phyloP scores from a whole-genome alignment of 2,888 invertebrate species.

The Liodrosophila aerea region DNA sequence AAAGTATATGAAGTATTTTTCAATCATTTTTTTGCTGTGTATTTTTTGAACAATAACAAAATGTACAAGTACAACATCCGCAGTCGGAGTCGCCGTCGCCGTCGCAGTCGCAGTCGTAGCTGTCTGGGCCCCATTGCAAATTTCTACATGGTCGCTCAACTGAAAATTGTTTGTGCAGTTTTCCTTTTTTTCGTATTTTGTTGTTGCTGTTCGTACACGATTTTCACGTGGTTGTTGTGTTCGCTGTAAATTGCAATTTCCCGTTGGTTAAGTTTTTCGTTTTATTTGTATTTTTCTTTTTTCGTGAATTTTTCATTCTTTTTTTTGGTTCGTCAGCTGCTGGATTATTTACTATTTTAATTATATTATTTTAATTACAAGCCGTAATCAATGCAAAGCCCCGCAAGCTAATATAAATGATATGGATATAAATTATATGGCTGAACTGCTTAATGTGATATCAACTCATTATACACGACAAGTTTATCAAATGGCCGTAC shows the following conservation, averaged over 20 bases:
- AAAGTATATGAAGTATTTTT: too few relatives aligned
- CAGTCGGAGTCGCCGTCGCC: conserved; percentile 38
- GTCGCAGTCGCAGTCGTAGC: conserved; percentile 44
- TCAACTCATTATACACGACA: conserved; percentile 46
- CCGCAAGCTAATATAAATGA: conserved; percentile 37
- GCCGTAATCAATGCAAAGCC: conserved; percentile 57
- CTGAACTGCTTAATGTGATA: conserved; percentile 47
- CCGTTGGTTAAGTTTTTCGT: conserved; percentile 55
- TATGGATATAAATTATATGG: conserved; percentile 40
- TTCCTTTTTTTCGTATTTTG: conserved; percentile 52
- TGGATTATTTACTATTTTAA: conserved; percentile 64
- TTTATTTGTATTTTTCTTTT: conserved; percentile 7
- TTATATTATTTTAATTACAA: conserved; percentile 63
- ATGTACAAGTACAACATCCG: conserved; percentile 46
- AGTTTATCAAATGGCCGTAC: conserved; percentile 22
- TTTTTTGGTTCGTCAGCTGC: conserved; percentile 4
- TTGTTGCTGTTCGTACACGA: conserved; percentile 14
- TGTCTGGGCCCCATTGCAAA: conserved; percentile 77
- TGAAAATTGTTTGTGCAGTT: conserved; percentile 80
- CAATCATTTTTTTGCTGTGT: too few relatives aligned
- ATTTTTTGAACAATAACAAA: conserved; percentile 8
- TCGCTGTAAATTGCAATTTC: conserved; percentile 63
- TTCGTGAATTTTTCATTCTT: conserved; percentile 13
- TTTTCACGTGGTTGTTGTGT: conserved; percentile 36
- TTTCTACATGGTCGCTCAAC: conserved; percentile 83